Evolutionary conservation across 2,797 vertebrate species (phyloP).

Genomic region (Protosalanx chinensis): DNA sequence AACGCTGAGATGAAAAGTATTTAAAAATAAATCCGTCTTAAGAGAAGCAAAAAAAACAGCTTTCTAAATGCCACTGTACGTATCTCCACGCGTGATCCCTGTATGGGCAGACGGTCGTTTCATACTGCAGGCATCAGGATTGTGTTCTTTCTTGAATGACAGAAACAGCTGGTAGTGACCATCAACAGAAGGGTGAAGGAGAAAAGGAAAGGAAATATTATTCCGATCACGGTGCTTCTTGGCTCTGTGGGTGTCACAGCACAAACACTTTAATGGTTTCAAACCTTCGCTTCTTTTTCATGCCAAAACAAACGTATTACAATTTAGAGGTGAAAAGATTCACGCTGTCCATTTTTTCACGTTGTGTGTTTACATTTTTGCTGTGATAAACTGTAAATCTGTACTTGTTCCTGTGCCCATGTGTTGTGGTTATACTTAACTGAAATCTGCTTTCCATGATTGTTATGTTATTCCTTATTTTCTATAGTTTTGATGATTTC

Average conservation of each 20-base stretch:
- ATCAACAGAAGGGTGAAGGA: too few relatives aligned
- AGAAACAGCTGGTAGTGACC: not conserved
- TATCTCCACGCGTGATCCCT: conserved; percentile 11
- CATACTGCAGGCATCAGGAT: conserved; percentile 18
- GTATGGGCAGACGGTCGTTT: conserved; percentile 52
- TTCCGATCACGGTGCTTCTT: not conserved
- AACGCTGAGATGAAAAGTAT: too few relatives aligned
- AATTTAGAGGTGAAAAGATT: not conserved
- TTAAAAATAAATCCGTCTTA: too few relatives aligned
- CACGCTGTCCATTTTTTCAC: not conserved
- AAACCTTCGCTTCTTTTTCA: not conserved
- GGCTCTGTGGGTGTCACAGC: not conserved
- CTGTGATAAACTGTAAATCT: conserved; percentile 10
- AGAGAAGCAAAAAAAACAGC: too few relatives aligned
- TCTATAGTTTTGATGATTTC: conserved; percentile 4
- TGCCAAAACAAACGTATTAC: conserved; percentile 2
- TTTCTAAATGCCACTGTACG: too few relatives aligned
- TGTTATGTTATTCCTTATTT: conserved; percentile 6
- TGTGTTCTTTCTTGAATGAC: not conserved
- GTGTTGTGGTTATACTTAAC: not conserved
- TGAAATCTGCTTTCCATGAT: conserved; percentile 6
- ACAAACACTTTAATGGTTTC: not conserved
- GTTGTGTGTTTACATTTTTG: conserved; percentile 13
- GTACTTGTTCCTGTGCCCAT: conserved; percentile 14
- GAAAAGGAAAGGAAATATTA: not conserved